These are phyloP conservation scores for Xiphorhynchus erythropygius DNA, from an alignment of 2,797 vertebrate species.

Conservation along the genomic window DNA sequence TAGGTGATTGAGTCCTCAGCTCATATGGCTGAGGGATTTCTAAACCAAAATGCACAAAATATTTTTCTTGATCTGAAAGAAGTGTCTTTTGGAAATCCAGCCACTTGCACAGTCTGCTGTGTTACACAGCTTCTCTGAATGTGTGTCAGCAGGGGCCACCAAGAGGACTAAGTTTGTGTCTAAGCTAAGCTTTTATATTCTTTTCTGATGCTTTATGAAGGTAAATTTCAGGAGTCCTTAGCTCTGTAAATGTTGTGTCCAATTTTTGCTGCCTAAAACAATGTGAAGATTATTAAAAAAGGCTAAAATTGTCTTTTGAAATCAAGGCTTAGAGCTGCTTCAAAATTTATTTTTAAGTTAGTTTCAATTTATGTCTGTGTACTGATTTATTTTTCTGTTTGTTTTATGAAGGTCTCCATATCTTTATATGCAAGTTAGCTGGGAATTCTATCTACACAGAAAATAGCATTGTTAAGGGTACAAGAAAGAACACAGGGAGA, in stretches of 20 bases:
- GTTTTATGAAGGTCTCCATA: neutral
- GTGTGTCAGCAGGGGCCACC: neutral
- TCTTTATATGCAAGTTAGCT: neutral
- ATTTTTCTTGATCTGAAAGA: neutral
- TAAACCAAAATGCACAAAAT: neutral
- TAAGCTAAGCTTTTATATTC: neutral
- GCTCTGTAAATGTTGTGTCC: neutral
- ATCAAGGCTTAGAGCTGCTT: neutral
- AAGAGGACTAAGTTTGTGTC: accelerated
- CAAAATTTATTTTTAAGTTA: neutral
- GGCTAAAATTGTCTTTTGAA: neutral
- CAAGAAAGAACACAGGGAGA: neutral
- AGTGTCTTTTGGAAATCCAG: neutral
- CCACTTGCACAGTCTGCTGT: neutral
- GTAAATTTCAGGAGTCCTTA: neutral
- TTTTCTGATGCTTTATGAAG: neutral
- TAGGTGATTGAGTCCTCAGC: neutral
- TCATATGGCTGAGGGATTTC: neutral
- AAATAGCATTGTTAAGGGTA: neutral
- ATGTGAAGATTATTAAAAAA: neutral
- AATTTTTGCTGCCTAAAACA: neutral
- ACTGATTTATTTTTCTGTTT: neutral
- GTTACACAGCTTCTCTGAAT: neutral
- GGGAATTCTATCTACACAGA: neutral
- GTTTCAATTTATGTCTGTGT: neutral